Evolutionary conservation across 1,140 invertebrate genomes (phyloP).

Genomic region (Nasonia vitripennis): DNA sequence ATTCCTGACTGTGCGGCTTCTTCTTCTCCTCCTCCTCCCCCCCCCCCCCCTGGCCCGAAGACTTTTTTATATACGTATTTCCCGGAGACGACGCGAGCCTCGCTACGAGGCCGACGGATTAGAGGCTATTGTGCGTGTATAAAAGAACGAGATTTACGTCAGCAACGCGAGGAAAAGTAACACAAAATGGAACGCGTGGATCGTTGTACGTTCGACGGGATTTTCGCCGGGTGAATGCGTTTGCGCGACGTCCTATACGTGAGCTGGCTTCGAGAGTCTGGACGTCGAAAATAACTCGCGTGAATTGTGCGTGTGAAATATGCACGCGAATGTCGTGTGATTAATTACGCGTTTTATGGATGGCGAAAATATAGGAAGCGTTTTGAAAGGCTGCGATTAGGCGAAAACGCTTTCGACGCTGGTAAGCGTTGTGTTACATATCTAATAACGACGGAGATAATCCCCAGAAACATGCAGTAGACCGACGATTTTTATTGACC

Average conservation of each 20-base stretch:
- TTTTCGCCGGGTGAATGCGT: constrained; percentile 6
- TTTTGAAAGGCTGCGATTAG: neutral
- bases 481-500: constrained; percentile 8
- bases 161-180: neutral
- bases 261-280: constrained; percentile 10
- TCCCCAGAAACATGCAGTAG: neutral
- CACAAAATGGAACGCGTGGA: constrained; percentile 29
- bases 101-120: constrained; percentile 12
- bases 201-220: constrained; percentile 35
- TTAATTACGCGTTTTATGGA: neutral
- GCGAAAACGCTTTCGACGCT: neutral
- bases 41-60: neutral
- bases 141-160: neutral
- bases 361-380: neutral
- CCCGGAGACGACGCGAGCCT: constrained; percentile 6
- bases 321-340: neutral
- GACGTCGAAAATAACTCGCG: neutral
- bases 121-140: neutral
- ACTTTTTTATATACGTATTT: neutral
- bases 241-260: constrained; percentile 2
- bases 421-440: neutral
- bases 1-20: constrained; percentile 25
- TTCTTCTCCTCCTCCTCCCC: constrained; percentile 34
- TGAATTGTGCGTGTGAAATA: neutral
- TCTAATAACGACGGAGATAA: neutral